Base-by-base conservation (phyloP, 2,113 vertebrate species). In the Okapia johnstoni region DNA sequence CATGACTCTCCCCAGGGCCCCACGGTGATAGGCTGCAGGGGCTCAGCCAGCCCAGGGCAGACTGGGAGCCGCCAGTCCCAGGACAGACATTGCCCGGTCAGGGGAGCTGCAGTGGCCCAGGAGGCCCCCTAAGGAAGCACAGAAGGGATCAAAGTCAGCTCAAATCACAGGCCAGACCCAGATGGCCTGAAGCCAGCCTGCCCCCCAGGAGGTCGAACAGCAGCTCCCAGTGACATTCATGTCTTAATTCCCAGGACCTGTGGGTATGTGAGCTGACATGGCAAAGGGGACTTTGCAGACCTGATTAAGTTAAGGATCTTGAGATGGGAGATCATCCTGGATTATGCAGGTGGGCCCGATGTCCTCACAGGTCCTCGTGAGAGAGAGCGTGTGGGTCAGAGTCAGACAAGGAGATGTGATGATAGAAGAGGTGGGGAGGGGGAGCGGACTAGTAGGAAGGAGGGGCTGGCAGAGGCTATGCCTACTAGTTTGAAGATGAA, bases 341-440 rank as follows among this genome's bases (percentile, higher is more conserved):
- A 73, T 73, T 73, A 33, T 25, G 57, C 50, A 17, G 33, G 88
- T 40, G 54, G 83, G 58, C 19, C 79, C 6, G 1, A 4, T 9
- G 81, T 13, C 40, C 36, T 12, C 80, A 26, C 43, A 23, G 57
- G 50, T 26, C 58, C 70, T 91, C 52, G 4, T 13, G 5, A 46
- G 58, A 43, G 50, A 36, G 52, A 25, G 2, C 15, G 33, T 33
- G 46, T 15, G 3, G 21, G 25, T 30, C 46, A 46, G 85, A 36
- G n/a, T 2, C 5, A 8, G 52, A 70, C 15, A 6, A 60, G 48
- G n/a, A 36, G 48, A 8, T 3, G n/a, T 7, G 55, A 50, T 19
- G 15, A 7, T 0, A 15, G 36, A 17, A 79, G 58, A n/a, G 2
- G 25, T 2, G 4, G 25, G 26, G 1, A 54, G 13, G 23, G 43